A percentile compares a stretch with the other conserved stretches of the same genome.
These are phyloP conservation scores for Emys orbicularis DNA, from an alignment of 2,797 vertebrate genomes.

Conservation along the genomic window DNA sequence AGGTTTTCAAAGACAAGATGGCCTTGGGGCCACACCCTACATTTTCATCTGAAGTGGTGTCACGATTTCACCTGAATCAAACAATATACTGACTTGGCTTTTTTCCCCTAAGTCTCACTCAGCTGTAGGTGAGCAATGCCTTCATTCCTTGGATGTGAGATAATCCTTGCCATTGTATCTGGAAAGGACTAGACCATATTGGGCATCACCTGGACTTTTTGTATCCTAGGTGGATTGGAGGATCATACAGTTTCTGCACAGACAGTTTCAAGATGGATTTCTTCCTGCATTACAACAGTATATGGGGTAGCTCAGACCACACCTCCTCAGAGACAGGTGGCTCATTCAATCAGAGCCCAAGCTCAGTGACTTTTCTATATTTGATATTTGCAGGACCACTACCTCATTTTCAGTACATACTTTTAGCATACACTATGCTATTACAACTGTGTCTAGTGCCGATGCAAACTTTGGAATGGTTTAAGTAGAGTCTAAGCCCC, in stretches of 20 bases:
- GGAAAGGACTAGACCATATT: neutral
- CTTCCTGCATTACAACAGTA: too few relatives aligned
- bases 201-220: neutral
- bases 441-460: too few relatives aligned
- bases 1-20: neutral
- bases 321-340: too few relatives aligned
- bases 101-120: neutral
- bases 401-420: too few relatives aligned
- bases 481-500: neutral
- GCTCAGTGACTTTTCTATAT: too few relatives aligned
- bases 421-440: too few relatives aligned
- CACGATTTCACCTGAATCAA: neutral
- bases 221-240: neutral
- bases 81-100: neutral
- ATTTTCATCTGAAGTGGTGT: neutral
- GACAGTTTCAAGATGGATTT: neutral
- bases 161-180: neutral
- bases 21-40: neutral
- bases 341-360: too few relatives aligned
- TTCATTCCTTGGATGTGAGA: neutral
- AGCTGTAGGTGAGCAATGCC: neutral
- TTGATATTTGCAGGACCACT: too few relatives aligned
- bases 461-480: neutral
- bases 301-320: too few relatives aligned
- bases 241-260: neutral